Percentiles rank a stretch among this genome's conserved stretches.
These are phyloP conservation scores for Copidosoma aretas DNA, from an alignment of 2,888 invertebrate genomes.

Conservation along the genomic window DNA sequence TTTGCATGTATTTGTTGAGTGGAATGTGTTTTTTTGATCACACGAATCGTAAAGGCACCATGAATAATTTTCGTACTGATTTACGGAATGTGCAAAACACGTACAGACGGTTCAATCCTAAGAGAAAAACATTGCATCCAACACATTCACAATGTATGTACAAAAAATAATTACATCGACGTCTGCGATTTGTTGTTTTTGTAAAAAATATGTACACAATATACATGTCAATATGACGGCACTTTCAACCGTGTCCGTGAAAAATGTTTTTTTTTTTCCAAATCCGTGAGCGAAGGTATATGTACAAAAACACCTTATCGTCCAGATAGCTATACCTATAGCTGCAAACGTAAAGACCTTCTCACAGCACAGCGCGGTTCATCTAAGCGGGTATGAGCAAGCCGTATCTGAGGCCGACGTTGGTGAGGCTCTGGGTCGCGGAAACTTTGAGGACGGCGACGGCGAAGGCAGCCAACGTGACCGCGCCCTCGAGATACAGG, in stretches of 20 bases:
- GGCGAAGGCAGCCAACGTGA: slow-evolving; percentile 69
- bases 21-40: too few relatives aligned
- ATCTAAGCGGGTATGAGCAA: slow-evolving; percentile 64
- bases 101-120: too few relatives aligned
- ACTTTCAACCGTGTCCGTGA: neutral
- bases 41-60: too few relatives aligned
- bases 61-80: too few relatives aligned
- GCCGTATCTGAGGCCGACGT: slow-evolving; percentile 66
- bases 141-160: too few relatives aligned
- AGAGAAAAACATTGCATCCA: too few relatives aligned
- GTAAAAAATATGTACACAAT: neutral
- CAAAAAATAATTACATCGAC: too few relatives aligned
- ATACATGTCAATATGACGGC: neutral
- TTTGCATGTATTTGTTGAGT: too few relatives aligned
- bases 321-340: neutral
- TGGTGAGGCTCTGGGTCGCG: slow-evolving; percentile 66
- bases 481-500: slow-evolving; percentile 73
- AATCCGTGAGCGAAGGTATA: too few relatives aligned
- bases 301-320: too few relatives aligned
- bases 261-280: too few relatives aligned
- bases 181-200: neutral
- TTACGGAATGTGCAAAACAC: too few relatives aligned
- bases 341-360: neutral
- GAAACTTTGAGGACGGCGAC: slow-evolving; percentile 69
- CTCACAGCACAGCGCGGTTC: neutral